A percentile compares a stretch with the other conserved stretches of the same genome.
phyloP scores from a whole-genome alignment of 1,140 invertebrate genomes.

The Drosophila sechellia region DNA sequence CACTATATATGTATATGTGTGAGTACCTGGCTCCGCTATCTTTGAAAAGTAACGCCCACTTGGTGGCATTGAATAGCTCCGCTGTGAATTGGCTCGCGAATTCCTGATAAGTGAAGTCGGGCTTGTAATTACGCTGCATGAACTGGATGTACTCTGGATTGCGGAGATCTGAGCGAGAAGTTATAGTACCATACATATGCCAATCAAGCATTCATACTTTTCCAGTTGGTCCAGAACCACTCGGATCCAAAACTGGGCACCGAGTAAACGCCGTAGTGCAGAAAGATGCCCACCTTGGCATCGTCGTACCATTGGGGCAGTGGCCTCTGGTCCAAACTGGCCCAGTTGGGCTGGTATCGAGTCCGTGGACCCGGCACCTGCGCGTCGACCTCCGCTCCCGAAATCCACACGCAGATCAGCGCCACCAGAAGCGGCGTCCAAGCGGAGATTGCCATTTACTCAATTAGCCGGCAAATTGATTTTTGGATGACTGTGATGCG shows the following conservation, averaged over 20 bases:
- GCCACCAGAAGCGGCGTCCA: constrained; percentile 27
- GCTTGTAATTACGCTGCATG: constrained; percentile 91
- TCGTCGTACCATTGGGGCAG: constrained; percentile 95
- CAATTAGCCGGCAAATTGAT: constrained; percentile 21
- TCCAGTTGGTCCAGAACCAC: constrained; percentile 95
- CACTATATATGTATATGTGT: neutral
- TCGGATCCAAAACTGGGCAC: constrained; percentile 94
- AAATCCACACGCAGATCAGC: constrained; percentile 12
- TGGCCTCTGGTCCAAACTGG: constrained; percentile 92
- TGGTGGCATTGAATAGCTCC: constrained; percentile 91
- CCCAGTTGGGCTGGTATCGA: constrained; percentile 90
- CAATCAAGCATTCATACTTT: constrained; percentile 84
- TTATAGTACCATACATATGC: neutral
- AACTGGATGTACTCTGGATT: constrained; percentile 85
- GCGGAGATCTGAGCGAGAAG: constrained; percentile 41
- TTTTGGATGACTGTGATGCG: neutral
- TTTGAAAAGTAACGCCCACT: constrained; percentile 91
- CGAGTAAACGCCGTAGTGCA: constrained; percentile 97
- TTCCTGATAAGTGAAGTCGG: constrained; percentile 94
- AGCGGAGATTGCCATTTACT: constrained; percentile 40
- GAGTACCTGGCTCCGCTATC: constrained; percentile 91
- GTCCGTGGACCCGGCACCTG: constrained; percentile 50
- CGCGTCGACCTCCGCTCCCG: neutral
- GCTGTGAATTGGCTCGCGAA: constrained; percentile 93
- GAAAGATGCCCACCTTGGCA: constrained; percentile 95